Base-by-base conservation (phyloP, 1,140 invertebrate genomes). In the Drosophila arawakana region DNA sequence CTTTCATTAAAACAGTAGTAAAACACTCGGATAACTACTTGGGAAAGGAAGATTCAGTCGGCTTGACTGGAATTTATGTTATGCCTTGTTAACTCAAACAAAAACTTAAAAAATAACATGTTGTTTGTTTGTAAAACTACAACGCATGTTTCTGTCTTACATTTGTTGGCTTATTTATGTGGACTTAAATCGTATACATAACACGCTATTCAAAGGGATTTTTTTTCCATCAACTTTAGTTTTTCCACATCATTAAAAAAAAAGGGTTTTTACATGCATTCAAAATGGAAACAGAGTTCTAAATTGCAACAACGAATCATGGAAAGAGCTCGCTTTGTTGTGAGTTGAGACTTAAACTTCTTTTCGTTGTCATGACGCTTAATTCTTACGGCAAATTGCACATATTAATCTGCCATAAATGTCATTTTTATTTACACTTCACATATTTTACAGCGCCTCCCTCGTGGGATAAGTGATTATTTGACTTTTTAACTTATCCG, bases 311-410 rank as follows among this genome's bases (percentile, higher is more conserved):
- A 30, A 6, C 0, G 25, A 30, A 30, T 30, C 25, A 37, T 10
- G 30, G 49, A 7, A 54, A 37, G 30, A 7, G 9, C 1, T 13
- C 7, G 11, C 3, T 41, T 11, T 11, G 11, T 25, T n/a, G 49
- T 52, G 25, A 54, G n/a, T 9, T n/a, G n/a, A 54, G 34, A 13
- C 11, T 54, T 10, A 10, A 52, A 35, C 4, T 34, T 21, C 7
- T 10, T 2, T 6, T 3, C 21, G 66, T 68, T 15, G 65, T 35
- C 59, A 68, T 73, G 54, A 11, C 41, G 50, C 49, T 46, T 67
- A 35, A 73, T 18, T 47, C 18, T 5, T 13, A 44, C 18, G 35
- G 47, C 50, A 44, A 46, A 59, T 39, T 50, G 66, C 15, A 13
- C 18, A 6, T 11, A 7, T 21, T 9, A 49, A 25, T 49, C 1